Conservation (phyloP, 2,888 invertebrate genomes). For the Agrotis segetum region DNA sequence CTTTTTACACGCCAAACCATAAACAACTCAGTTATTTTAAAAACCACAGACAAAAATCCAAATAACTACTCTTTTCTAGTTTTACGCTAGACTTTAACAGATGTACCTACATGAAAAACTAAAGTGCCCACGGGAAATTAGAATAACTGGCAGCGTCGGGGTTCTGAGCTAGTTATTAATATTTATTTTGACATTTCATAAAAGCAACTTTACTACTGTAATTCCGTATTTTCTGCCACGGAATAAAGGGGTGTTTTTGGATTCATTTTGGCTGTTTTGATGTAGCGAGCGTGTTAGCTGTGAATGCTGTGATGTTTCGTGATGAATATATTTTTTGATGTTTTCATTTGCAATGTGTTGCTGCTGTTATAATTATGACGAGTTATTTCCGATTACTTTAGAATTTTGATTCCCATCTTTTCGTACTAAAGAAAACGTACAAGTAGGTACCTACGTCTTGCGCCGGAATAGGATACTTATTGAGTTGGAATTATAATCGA, state of each 20-base stretch:
- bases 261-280: constrained; percentile 13
- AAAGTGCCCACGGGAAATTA: constrained; percentile 61
- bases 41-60: constrained; percentile 6
- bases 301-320: neutral
- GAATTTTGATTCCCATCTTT: too few species aligned
- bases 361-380: too few species aligned
- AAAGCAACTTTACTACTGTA: constrained; percentile 24
- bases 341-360: constrained; percentile 4
- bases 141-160: constrained; percentile 30
- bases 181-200: constrained; percentile 56
- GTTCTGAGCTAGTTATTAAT: constrained; percentile 46
- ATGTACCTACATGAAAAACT: constrained; percentile 45
- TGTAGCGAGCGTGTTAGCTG: constrained; percentile 6
- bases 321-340: constrained; percentile 5
- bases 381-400: too few species aligned
- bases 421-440: too few species aligned
- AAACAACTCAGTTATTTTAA: constrained; percentile 27
- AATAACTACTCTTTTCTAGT: constrained; percentile 12
- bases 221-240: constrained; percentile 26
- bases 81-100: constrained; percentile 18
- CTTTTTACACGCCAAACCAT: neutral
- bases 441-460: too few species aligned
- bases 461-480: too few species aligned
- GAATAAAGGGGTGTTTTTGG: constrained; percentile 22
- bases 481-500: too few species aligned